Base-by-base conservation (phyloP, 2,888 invertebrate genomes). In the Drosophila nr. perissopoda region DNA sequence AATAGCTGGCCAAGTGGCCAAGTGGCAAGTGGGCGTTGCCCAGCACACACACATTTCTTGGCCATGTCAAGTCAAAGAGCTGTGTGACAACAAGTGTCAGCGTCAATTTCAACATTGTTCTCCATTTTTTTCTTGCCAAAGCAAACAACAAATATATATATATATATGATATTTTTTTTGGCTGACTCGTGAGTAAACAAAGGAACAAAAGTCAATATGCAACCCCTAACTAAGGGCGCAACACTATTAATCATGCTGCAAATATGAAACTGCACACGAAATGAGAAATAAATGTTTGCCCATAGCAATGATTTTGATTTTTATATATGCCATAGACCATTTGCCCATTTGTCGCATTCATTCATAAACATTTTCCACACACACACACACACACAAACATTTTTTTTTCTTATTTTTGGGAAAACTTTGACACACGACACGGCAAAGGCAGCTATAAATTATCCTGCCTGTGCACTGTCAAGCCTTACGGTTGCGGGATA, bases 381-480 rank as follows among this genome's bases (percentile, higher is more conserved):
- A 65, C 57, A 11, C 61, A 68, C 60, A 61, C 63, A 60, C 66
- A 69, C 56, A 52, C 10, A 31, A 25, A 45, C 2, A 4, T 8
- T 34, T 21, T 31, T 31, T n/a, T 7, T 31, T 16, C 34, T n/a
- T 21, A 13, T 64, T 59, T 64, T 69, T 73, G 72, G 73, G 82
- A 80, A 85, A 85, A 87, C 76, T 78, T 87, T 89, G 90, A 87
- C 90, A 87, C 86, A 87, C 86, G 86, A 87, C 88, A 87, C 89
- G 74, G 75, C 73, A 53, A 40, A 48, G 66, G 59, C 53, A 75
- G 72, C 87, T 74, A 90, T 87, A 91, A 90, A 89, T 89, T 89
- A 87, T 73, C 74, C 73, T 31, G 78, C 42, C 72, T 58, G 66
- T 58, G 66, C 64, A 76, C 71, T 82, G 89, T 83, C 86, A 83